Percentiles rank a stretch among this genome's conserved stretches.
Evolutionary conservation across 2,888 invertebrate species (phyloP).

Genomic region (Hemistola chrysoprasaria): DNA sequence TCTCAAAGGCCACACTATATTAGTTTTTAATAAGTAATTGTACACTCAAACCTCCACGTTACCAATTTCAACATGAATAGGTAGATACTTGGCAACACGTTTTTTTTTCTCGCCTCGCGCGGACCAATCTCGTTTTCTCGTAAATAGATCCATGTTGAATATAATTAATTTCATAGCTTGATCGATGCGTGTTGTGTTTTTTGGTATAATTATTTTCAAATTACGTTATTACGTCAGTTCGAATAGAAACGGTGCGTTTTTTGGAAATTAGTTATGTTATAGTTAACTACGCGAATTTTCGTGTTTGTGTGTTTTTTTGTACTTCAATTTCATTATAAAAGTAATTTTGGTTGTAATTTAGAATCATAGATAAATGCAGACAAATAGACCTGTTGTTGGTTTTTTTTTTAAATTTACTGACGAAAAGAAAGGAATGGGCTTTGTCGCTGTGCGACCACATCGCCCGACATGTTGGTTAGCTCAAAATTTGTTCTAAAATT

Average conservation of each 20-base stretch:
- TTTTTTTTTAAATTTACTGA: too few relatives aligned
- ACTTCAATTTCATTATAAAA: conserved; percentile 63
- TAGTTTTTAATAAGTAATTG: conserved; percentile 77
- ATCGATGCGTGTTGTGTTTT: conserved; percentile 73
- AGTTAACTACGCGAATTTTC: too few relatives aligned
- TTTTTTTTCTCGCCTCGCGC: conserved; percentile 58
- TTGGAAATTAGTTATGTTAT: conserved; percentile 40
- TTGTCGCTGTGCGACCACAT: too few relatives aligned
- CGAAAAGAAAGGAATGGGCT: too few relatives aligned
- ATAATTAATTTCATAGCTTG: conserved; percentile 78
- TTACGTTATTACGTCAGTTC: conserved; percentile 75
- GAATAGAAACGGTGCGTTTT: conserved; percentile 58
- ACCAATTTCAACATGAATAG: conserved; percentile 76
- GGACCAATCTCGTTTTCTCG: conserved; percentile 76
- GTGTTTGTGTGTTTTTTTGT: too few relatives aligned
- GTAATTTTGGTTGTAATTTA: conserved; percentile 58
- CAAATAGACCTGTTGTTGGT: too few relatives aligned
- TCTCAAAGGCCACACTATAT: too few relatives aligned
- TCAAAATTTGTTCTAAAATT: too few relatives aligned
- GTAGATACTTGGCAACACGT: conserved; percentile 46
- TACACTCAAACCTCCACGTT: conserved; percentile 67
- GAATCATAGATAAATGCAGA: too few relatives aligned
- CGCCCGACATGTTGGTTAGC: too few relatives aligned
- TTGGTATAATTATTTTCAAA: conserved; percentile 75
- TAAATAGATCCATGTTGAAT: conserved; percentile 79